Evolutionary conservation across 1,140 invertebrate genomes (phyloP).

Genomic region (Drosophila prosaltans): DNA sequence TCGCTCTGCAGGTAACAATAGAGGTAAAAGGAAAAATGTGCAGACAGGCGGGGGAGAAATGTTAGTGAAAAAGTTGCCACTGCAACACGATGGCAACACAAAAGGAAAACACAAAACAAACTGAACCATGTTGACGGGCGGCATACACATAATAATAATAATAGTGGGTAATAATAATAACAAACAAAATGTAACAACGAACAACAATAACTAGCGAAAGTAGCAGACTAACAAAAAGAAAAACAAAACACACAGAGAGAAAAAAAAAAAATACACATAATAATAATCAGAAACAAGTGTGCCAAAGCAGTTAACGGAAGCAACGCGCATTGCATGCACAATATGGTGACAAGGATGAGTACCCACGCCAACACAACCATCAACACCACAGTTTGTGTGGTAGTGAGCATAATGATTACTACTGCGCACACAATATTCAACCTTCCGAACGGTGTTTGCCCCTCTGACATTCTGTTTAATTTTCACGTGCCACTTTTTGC

Average conservation of each 20-base stretch:
- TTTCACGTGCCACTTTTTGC: slow-evolving; percentile 52
- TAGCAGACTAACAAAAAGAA: slow-evolving; percentile 49
- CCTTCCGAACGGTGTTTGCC: slow-evolving; percentile 2
- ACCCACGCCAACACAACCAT: slow-evolving; percentile 17
- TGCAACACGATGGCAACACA: slow-evolving; percentile 55
- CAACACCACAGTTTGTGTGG: slow-evolving; percentile 5
- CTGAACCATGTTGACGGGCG: slow-evolving; percentile 51
- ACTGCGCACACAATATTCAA: slow-evolving; percentile 24
- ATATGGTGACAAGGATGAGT: slow-evolving; percentile 66
- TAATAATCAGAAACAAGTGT: slow-evolving; percentile 82
- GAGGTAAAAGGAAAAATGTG: slow-evolving; percentile 13
- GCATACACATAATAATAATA: slow-evolving; percentile 58
- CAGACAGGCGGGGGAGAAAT: slow-evolving; percentile 5
- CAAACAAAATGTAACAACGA: slow-evolving; percentile 60
- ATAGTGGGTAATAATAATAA: slow-evolving; percentile 59
- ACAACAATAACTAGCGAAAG: slow-evolving; percentile 59
- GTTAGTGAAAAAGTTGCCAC: slow-evolving; percentile 40
- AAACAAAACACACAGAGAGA: background rate
- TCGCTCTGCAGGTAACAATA: background rate
- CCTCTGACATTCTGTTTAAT: slow-evolving; percentile 49
- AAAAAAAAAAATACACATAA: slow-evolving; percentile 70
- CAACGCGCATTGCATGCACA: slow-evolving; percentile 78
- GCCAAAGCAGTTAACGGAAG: slow-evolving; percentile 81
- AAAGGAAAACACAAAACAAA: slow-evolving; percentile 34
- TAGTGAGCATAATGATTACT: slow-evolving; percentile 59